Conservation (phyloP, 2,113 vertebrate genomes). For the Cyprichromis sp. region DNA sequence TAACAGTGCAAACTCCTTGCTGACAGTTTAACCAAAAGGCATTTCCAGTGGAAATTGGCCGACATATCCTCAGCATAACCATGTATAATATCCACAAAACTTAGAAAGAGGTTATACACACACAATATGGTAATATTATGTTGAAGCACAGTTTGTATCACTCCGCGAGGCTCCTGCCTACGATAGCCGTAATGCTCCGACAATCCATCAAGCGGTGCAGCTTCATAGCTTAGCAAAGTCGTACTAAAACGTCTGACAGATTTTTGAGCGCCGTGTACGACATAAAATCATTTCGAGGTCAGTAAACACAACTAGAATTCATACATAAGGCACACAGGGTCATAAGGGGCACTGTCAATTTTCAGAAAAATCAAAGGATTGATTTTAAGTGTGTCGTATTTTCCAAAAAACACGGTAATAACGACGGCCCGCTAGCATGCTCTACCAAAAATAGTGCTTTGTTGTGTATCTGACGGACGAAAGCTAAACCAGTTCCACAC, state of each 20-base stretch:
- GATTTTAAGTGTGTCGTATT: fast-evolving
- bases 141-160: background rate
- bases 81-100: too few relatives aligned
- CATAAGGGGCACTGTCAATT: background rate
- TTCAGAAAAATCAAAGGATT: background rate
- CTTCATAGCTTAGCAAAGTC: fast-evolving
- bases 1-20: too few relatives aligned
- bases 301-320: background rate
- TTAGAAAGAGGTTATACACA: too few relatives aligned
- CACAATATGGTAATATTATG: fast-evolving
- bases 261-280: background rate
- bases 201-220: background rate
- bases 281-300: background rate
- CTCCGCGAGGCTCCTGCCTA: background rate
- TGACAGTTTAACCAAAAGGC: too few relatives aligned
- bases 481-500: background rate
- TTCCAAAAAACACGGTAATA: background rate
- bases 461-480: background rate
- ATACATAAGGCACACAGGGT: fast-evolving
- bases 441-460: background rate
- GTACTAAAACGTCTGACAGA: fast-evolving
- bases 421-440: background rate
- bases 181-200: background rate
- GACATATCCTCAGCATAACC: too few relatives aligned
- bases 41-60: too few relatives aligned